Percentiles rank a stretch among this genome's conserved stretches.
phyloP scores from a whole-genome alignment of 2,797 vertebrate species.

The Harpagifer antarcticus region DNA sequence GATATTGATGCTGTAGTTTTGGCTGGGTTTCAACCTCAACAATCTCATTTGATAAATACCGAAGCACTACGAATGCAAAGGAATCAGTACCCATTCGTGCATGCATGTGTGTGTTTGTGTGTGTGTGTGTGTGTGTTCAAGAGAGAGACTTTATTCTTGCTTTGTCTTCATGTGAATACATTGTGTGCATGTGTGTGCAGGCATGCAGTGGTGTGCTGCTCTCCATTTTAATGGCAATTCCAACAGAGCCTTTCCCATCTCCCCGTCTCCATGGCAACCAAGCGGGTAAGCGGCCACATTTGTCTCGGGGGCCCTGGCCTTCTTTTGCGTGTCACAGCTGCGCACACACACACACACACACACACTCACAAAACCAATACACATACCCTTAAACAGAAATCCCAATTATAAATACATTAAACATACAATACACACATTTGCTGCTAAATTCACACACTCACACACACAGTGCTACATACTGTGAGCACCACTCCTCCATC shows the following conservation, averaged over 20 bases:
- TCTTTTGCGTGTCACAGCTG: constrained; percentile 81
- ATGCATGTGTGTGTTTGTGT: constrained; percentile 3
- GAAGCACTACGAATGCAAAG: background rate
- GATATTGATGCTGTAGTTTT: constrained; percentile 33
- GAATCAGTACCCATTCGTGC: background rate
- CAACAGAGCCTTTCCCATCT: constrained; percentile 78
- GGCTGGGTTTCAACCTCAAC: constrained; percentile 20
- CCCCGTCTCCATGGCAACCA: constrained; percentile 83
- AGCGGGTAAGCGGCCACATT: constrained; percentile 77
- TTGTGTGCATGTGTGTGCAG: constrained; percentile 53
- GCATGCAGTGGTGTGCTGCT: constrained; percentile 72
- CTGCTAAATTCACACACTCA: background rate
- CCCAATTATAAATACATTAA: constrained; percentile 55
- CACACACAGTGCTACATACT: constrained; percentile 9
- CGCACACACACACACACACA: constrained; percentile 18
- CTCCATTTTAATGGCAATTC: constrained; percentile 85
- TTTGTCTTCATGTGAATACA: constrained; percentile 52
- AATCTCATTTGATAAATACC: constrained; percentile 19
- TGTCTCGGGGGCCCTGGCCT: constrained; percentile 86
- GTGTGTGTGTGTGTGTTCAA: background rate
- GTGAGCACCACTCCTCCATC: constrained; percentile 26
- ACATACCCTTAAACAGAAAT: constrained; percentile 42
- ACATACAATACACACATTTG: constrained; percentile 52
- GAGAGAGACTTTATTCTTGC: constrained; percentile 17
- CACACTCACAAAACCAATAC: constrained; percentile 9